Evolutionary conservation across 2,888 invertebrate genomes (phyloP).

Genomic region (Julus scanicus): DNA sequence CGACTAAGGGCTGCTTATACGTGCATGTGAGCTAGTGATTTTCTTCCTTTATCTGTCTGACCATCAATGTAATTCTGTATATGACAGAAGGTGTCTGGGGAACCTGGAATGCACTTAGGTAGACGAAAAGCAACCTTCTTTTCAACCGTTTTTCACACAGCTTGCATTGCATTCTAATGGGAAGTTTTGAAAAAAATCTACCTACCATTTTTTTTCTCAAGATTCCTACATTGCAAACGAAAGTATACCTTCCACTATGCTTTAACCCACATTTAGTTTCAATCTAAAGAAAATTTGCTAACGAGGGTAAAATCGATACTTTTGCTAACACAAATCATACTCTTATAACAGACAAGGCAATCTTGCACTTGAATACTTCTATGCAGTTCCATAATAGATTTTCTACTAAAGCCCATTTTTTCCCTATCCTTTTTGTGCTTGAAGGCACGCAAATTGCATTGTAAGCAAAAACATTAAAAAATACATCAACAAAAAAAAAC

Average conservation of each 20-base stretch:
- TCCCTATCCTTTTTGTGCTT: not conserved
- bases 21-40: constrained; percentile 3
- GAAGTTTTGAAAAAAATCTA: not conserved
- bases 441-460: not conserved
- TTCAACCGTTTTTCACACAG: constrained; percentile 39
- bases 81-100: constrained; percentile 37
- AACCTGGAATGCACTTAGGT: constrained; percentile 36
- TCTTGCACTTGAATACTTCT: not conserved
- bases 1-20: not conserved
- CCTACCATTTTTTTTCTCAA: not conserved
- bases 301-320: constrained; percentile 7
- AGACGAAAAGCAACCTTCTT: constrained; percentile 16
- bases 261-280: not conserved
- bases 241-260: not conserved
- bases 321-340: not conserved
- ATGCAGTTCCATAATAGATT: not conserved
- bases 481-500: not conserved
- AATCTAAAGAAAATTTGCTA: not conserved
- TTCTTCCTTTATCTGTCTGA: not conserved
- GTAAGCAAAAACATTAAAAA: not conserved
- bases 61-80: constrained; percentile 24
- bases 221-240: not conserved
- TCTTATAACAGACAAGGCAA: not conserved
- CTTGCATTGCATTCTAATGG: constrained; percentile 18
- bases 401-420: not conserved